Base-by-base conservation (phyloP, 2,888 invertebrate genomes). In the Tyria jacobaeae region DNA sequence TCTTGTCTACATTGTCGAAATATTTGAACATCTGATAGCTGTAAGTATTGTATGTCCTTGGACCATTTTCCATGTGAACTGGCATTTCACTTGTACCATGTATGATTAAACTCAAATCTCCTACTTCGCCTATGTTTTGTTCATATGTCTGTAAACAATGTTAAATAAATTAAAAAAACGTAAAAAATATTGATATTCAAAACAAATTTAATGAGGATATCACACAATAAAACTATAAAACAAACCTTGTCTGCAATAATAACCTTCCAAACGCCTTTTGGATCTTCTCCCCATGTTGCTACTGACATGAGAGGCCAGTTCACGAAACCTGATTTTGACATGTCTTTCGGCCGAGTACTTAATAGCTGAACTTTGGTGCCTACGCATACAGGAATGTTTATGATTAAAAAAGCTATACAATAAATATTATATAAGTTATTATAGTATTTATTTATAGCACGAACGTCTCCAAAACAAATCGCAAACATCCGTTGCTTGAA, bases 281-380 rank as follows among this genome's bases (percentile, higher is more conserved):
- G 96, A 65, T 95, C 89, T 88, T 99, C 99, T 0, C 98, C 98
- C 99, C 99, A 99, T 0, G 97, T 97, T 75, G 97, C 98, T 0
- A 98, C 97, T 0, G 98, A 97, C 95, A 97, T 97, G 80, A 99
- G 96, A 9, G 96, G 96, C 99, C 99, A 99, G 76, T 96, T 94
- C 12, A 88, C 82, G 83, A 98, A 98, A 4, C 98, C 98, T 10
- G 93, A 89, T 0, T 84, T 82, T 0, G 97, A 97, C 24, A 88
- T 85, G 83, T 99, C 98, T 55, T 95, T 90, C 35, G 95, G 94
- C 71, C 99, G 94, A 34, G 95, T 91, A 68, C 96, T 96, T 64
- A 99, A 88, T 50, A 99, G 87, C 76, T 96, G 95, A 1, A 96
- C 95, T 75, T 86, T 92, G 0, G 97, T 97, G 34, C 96, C 97